Evolutionary conservation across 1,140 invertebrate genomes (phyloP), one percentile per base, ranked within the genome.

Genomic region (Cotesia typhae): DNA sequence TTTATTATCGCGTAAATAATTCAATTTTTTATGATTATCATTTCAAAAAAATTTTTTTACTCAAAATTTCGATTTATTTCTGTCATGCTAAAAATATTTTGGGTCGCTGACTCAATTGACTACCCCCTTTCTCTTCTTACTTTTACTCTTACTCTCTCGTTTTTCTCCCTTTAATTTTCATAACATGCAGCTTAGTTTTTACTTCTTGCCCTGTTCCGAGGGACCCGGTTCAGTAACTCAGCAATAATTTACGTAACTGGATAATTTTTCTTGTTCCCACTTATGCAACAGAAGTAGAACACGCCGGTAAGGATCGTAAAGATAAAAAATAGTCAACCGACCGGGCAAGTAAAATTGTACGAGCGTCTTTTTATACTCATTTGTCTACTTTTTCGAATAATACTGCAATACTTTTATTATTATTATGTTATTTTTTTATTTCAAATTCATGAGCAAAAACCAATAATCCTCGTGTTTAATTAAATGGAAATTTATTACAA

Each of bases 221-320:
- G 51, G 80, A 81, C 72, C 77, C 78, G 81, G 83, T 84, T 77
- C 67, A 66, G 71, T 76, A 76, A 77, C 73, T 47, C 66, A 67
- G 78, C 79, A 75, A 80, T 83, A 83, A 83, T 83, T 83, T 81
- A 83, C 78, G 76, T 81, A 84, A 83, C 80, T 81, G 80, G 77
- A 81, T 83, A 82, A 83, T 82, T 84, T 78, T 82, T 81, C 77
- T 82, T 82, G 78, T 80, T 83, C 80, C 78, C 79, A 80, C 79
- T 84, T 80, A 79, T 81, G 80, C 81, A 83, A 81, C 79, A 79
- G 79, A 61, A 61, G 75, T 51, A 61, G 28, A 66, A 53, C 2
- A 51, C 17, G 66, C 41, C 3, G 57, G 35, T 28, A 36, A 51
- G 36, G 78, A 77, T 82, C 80, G 78, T 82, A 82, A 83, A 83